phyloP scores from a whole-genome alignment of 2,888 invertebrate genomes.

The Dynastes tityus region DNA sequence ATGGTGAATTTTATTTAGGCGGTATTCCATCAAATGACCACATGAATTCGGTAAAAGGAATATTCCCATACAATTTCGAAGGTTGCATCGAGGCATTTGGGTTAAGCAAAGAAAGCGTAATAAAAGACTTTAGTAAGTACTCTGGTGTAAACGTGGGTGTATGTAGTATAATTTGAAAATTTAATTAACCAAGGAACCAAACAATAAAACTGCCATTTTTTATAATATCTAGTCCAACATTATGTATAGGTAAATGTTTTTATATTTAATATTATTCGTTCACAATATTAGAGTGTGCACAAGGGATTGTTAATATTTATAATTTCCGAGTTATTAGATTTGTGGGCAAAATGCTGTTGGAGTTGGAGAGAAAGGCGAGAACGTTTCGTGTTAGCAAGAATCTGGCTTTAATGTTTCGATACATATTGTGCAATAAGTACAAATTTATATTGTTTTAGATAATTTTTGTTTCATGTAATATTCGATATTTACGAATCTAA shows the following conservation, averaged over 20 bases:
- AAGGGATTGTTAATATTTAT: constrained; percentile 41
- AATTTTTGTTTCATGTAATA: constrained; percentile 49
- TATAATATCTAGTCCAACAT: constrained; percentile 42
- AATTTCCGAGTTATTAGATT: constrained; percentile 33
- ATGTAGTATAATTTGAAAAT: constrained; percentile 68
- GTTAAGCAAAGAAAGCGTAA: constrained; percentile 65
- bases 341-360: constrained; percentile 24
- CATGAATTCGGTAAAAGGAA: constrained; percentile 43
- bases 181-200: constrained; percentile 6
- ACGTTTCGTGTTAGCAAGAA: constrained; percentile 28
- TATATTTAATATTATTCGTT: constrained; percentile 28
- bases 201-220: constrained; percentile 46
- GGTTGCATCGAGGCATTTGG: constrained; percentile 71
- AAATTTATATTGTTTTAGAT: constrained; percentile 47
- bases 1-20: constrained; percentile 70
- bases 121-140: constrained; percentile 74
- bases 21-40: constrained; percentile 66
- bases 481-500: constrained; percentile 46
- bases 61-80: constrained; percentile 68
- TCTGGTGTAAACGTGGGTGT: constrained; percentile 75
- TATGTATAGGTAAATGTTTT: constrained; percentile 21
- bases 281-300: constrained; percentile 46
- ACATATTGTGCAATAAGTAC: constrained; percentile 52
- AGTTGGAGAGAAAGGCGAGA: background rate
- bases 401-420: constrained; percentile 34